A percentile compares a stretch with the other conserved stretches of the same genome.
phyloP scores from a whole-genome alignment of 2,888 invertebrate genomes.

The Acleris sparsana region DNA sequence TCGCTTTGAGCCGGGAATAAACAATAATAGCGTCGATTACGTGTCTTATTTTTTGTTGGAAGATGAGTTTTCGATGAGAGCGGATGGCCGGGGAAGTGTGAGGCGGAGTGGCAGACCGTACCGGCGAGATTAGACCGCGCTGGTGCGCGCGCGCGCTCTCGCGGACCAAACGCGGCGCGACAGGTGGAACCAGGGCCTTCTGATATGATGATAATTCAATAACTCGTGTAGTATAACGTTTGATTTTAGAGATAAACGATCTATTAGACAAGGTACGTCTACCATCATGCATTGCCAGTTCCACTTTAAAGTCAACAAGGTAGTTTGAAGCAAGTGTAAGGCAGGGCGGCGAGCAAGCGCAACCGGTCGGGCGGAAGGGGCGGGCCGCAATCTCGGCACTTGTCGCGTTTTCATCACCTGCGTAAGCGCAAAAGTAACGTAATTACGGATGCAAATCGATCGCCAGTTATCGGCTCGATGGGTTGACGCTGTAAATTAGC shows the following conservation, averaged over 20 bases:
- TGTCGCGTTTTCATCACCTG: conserved; percentile 82
- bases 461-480: conserved; percentile 76
- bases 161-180: conserved; percentile 72
- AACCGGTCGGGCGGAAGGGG: conserved; percentile 75
- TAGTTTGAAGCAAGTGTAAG: neutral
- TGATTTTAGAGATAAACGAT: neutral
- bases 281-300: too few relatives aligned
- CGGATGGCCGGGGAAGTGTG: conserved; percentile 65
- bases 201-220: conserved; percentile 80
- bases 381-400: conserved; percentile 76
- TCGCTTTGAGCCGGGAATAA: conserved; percentile 76
- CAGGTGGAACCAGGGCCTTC: conserved; percentile 73
- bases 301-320: neutral
- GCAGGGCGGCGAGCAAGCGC: conserved; percentile 53
- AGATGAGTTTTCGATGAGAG: conserved; percentile 70
- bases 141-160: conserved; percentile 60
- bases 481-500: conserved; percentile 79
- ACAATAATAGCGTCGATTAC: conserved; percentile 81
- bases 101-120: conserved; percentile 68
- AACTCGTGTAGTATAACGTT: conserved; percentile 60
- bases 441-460: conserved; percentile 83
- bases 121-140: conserved; percentile 60
- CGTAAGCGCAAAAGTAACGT: conserved; percentile 74
- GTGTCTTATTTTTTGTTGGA: conserved; percentile 77
- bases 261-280: too few relatives aligned